Base-by-base conservation (phyloP, 2,797 vertebrate species). In the Cyclura pinguis region DNA sequence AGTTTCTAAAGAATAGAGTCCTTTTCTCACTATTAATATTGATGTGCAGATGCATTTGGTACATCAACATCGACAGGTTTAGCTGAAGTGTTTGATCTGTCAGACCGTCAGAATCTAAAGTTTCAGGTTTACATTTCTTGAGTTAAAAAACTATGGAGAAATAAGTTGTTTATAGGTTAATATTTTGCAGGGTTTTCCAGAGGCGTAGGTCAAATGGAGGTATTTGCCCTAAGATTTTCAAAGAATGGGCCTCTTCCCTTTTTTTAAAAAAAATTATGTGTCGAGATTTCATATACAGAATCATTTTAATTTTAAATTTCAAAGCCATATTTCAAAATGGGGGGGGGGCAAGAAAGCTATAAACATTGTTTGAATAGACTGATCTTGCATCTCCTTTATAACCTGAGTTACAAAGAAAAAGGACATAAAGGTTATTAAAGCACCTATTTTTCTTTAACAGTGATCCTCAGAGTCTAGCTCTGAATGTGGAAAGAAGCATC, bases 381-480 rank as follows among this genome's bases (percentile, higher is more conserved):
- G 72, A 74, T n/a, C 87, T 87, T 69, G 80, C 73, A 69, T 87
- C 59, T 78, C 57, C 18, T 90, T 83, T 77, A 87, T 87, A 87
- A 76, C 59, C 67, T 72, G 69, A 69, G 32, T 20, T 86, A 16
- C 50, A 77, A 27, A 50, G 0, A 14, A 78, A 77, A 83, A 76
- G 13, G 42, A 82, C 69, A 52, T 35, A 92, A 88, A 92, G 90
- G 73, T 93, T 92, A 95, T 90, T 89, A 91, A 94, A 96, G 93
- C 94, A 96, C 74, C 91, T 89, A 86, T 96, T 96, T 69, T 87
- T 83, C 73, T 92, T 93, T 82, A 90, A 93, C 80, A 13, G 86
- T 89, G 90, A 1, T 55, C 91, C 85, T 94, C 92, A 84, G 73
- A 20, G 82, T n/a, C 32, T 27, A 87, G 55, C 80, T 96, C 94